A percentile compares a stretch with the other conserved stretches of the same genome.
Evolutionary conservation across 2,797 vertebrate genomes (phyloP).

Genomic region (Propithecus deckenii): DNA sequence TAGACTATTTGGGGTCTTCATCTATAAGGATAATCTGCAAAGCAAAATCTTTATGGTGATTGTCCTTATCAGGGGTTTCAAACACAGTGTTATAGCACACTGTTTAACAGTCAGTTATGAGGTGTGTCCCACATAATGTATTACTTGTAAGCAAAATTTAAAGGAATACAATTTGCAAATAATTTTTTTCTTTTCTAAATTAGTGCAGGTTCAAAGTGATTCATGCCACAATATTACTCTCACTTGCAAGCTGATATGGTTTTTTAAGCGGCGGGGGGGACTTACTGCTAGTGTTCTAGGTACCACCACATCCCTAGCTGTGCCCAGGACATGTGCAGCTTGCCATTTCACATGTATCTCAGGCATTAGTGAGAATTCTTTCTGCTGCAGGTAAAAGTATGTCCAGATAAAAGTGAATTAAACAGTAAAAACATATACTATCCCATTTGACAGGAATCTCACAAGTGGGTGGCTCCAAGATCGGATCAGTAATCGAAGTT

Average conservation of each 20-base stretch:
- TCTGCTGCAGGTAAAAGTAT: background rate
- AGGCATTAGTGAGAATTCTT: background rate
- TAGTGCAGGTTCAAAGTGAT: background rate
- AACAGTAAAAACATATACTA: background rate
- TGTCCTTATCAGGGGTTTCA: background rate
- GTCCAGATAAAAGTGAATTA: background rate
- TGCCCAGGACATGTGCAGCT: background rate
- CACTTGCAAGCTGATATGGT: background rate
- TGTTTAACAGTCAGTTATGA: background rate
- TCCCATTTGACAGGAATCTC: background rate
- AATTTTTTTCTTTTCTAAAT: conserved; percentile 18
- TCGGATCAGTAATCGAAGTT: background rate
- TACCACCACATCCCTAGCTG: background rate
- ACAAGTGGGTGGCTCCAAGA: background rate
- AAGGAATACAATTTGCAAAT: background rate
- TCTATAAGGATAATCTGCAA: background rate
- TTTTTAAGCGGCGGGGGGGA: background rate
- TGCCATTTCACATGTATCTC: background rate
- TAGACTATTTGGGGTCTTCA: background rate
- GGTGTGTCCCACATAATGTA: background rate
- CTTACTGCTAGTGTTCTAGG: background rate
- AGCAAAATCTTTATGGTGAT: background rate
- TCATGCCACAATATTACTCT: background rate
- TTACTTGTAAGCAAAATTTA: background rate
- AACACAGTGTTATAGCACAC: background rate